phyloP scores from a whole-genome alignment of 2,888 invertebrate species.

The Athalia cordata region DNA sequence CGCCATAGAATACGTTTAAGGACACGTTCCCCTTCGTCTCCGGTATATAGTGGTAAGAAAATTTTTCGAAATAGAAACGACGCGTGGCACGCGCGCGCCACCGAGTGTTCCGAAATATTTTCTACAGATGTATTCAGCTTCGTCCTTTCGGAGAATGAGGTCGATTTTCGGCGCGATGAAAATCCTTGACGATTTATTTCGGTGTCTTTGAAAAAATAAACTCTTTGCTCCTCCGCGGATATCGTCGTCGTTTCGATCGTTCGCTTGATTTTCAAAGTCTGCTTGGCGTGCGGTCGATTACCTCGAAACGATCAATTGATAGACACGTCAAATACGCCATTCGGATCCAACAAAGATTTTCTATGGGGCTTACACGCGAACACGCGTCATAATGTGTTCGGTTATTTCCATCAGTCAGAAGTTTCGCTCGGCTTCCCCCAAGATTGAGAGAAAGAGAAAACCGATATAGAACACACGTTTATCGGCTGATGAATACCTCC shows the following conservation, averaged over 20 bases:
- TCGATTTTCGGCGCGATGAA: no score
- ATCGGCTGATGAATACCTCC: slow-evolving; percentile 64
- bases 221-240: no score
- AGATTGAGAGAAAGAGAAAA: no score
- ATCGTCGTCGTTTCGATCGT: slow-evolving; percentile 54
- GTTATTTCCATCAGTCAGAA: neutral
- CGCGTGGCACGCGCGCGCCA: slow-evolving; percentile 35
- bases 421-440: no score
- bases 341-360: slow-evolving; percentile 56
- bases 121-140: neutral
- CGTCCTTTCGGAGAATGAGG: no score
- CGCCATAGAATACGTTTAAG: neutral
- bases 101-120: neutral
- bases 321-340: slow-evolving; percentile 69
- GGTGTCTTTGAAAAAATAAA: no score
- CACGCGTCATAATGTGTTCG: neutral
- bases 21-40: neutral
- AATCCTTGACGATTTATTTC: no score
- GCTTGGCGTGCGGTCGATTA: slow-evolving; percentile 66
- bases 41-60: neutral
- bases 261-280: slow-evolving; percentile 59
- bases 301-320: slow-evolving; percentile 67
- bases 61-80: slow-evolving; percentile 12
- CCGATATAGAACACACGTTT: slow-evolving; percentile 40
- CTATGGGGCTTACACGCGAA: neutral